Evolutionary conservation across 2,113 vertebrate genomes (phyloP).

Genomic region (Leptobrachium leishanense): DNA sequence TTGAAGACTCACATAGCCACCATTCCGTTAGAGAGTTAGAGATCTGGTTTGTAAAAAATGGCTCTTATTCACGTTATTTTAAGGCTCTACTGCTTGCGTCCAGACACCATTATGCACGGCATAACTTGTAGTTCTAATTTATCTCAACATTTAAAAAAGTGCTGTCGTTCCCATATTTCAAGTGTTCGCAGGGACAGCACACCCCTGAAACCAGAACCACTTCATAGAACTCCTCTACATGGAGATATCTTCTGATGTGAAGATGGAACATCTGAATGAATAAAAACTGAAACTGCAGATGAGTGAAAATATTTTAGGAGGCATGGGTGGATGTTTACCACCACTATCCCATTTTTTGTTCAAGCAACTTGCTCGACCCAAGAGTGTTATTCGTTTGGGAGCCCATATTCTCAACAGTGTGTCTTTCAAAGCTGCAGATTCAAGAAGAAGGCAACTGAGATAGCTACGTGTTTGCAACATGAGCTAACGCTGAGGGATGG

Average conservation of each 20-base stretch:
- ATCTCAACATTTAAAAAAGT: slow-evolving; percentile 58
- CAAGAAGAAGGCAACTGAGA: slow-evolving; percentile 20
- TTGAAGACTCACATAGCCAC: slow-evolving; percentile 60
- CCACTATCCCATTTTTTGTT: not conserved
- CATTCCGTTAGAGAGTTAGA: slow-evolving; percentile 72
- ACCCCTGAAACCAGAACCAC: slow-evolving; percentile 23
- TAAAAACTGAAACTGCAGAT: slow-evolving; percentile 19
- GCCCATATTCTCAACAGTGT: not conserved
- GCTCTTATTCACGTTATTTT: slow-evolving; percentile 93
- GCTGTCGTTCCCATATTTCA: slow-evolving; percentile 48
- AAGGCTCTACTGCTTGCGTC: slow-evolving; percentile 88
- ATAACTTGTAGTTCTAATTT: slow-evolving; percentile 58
- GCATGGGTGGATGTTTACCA: slow-evolving; percentile 1
- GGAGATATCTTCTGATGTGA: slow-evolving; percentile 12
- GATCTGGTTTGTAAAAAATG: slow-evolving; percentile 81
- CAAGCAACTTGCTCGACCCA: slow-evolving; percentile 14
- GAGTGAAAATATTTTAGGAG: slow-evolving; percentile 14
- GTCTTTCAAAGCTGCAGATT: slow-evolving; percentile 12
- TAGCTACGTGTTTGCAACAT: slow-evolving; percentile 22
- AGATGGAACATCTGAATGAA: not conserved
- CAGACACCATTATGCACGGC: slow-evolving; percentile 64
- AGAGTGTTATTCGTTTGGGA: not conserved
- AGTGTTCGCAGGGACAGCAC: slow-evolving; percentile 27
- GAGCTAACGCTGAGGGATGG: slow-evolving; percentile 2
- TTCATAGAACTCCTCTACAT: slow-evolving; percentile 8